Evolutionary conservation across 2,888 invertebrate species (phyloP).

Genomic region (Matsumyia berberina): DNA sequence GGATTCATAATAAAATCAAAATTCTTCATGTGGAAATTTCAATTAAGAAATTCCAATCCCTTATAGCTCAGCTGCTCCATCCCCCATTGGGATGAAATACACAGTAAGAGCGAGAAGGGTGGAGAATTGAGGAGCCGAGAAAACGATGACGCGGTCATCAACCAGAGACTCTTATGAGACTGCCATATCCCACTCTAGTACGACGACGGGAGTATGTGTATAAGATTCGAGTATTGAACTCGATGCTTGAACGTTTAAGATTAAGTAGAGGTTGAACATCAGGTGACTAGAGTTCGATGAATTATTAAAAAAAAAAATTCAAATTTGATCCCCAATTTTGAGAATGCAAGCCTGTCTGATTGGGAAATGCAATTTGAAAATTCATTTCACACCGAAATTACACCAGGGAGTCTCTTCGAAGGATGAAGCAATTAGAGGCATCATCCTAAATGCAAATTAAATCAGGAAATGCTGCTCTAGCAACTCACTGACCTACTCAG

Average conservation of each 20-base stretch:
- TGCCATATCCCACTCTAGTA: slow-evolving; percentile 14
- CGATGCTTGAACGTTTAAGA: slow-evolving; percentile 64
- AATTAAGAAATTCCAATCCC: slow-evolving; percentile 76
- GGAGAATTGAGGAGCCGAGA: slow-evolving; percentile 20
- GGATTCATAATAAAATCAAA: slow-evolving; percentile 75
- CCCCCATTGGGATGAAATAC: background rate
- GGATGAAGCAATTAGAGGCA: slow-evolving; percentile 44
- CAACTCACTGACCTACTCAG: slow-evolving; percentile 31
- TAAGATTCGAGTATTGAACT: slow-evolving; percentile 61
- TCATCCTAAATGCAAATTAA: slow-evolving; percentile 40
- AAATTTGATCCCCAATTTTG: slow-evolving; percentile 53
- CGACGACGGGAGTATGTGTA: slow-evolving; percentile 6
- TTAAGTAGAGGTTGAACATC: slow-evolving; percentile 1
- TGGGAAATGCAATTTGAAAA: slow-evolving; percentile 45
- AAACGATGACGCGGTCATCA: slow-evolving; percentile 73
- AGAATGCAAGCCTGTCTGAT: slow-evolving; percentile 27
- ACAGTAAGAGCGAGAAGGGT: background rate
- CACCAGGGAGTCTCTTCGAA: background rate
- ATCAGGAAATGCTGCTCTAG: slow-evolving; percentile 22
- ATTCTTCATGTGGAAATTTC: slow-evolving; percentile 75
- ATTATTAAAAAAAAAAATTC: background rate
- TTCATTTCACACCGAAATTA: slow-evolving; percentile 7
- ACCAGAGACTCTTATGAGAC: slow-evolving; percentile 52
- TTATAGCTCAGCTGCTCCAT: slow-evolving; percentile 40
- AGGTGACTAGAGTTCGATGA: slow-evolving; percentile 1